phyloP scores from a whole-genome alignment of 2,113 vertebrate genomes.

The Syrrhaptes paradoxus region DNA sequence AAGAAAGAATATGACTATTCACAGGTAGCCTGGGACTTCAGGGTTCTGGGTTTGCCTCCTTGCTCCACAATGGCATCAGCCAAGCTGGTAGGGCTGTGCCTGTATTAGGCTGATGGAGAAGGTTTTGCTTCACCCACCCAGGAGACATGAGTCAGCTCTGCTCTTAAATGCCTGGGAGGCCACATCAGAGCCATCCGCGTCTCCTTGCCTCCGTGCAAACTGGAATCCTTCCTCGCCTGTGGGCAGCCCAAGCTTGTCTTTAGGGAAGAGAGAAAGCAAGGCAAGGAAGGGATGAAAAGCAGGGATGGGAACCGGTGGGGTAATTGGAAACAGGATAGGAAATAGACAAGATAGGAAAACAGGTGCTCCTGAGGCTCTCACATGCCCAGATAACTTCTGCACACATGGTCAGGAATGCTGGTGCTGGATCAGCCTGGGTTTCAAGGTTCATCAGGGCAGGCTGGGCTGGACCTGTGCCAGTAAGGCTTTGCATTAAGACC shows the following conservation, averaged over 20 bases:
- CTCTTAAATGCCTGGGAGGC: background rate
- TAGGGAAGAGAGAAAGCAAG: background rate
- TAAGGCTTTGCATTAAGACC: background rate
- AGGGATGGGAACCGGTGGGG: background rate
- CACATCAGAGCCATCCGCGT: background rate
- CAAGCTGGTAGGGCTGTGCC: background rate
- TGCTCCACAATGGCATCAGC: background rate
- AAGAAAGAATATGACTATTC: rapidly evolving
- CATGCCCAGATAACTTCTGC: background rate
- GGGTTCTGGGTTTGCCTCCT: background rate
- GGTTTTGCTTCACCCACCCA: background rate
- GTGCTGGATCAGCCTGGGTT: background rate
- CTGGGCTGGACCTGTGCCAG: background rate
- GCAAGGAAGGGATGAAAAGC: background rate
- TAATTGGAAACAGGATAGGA: background rate
- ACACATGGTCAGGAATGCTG: rapidly evolving
- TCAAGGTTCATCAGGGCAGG: background rate
- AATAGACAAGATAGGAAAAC: background rate
- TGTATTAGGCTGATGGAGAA: background rate
- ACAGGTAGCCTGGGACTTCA: background rate
- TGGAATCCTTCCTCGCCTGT: background rate
- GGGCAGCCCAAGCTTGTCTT: background rate
- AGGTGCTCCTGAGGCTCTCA: background rate
- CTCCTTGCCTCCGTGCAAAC: background rate
- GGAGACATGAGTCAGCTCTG: background rate